Base-by-base conservation (phyloP, 2,113 vertebrate genomes). In the Climacteris rufus region DNA sequence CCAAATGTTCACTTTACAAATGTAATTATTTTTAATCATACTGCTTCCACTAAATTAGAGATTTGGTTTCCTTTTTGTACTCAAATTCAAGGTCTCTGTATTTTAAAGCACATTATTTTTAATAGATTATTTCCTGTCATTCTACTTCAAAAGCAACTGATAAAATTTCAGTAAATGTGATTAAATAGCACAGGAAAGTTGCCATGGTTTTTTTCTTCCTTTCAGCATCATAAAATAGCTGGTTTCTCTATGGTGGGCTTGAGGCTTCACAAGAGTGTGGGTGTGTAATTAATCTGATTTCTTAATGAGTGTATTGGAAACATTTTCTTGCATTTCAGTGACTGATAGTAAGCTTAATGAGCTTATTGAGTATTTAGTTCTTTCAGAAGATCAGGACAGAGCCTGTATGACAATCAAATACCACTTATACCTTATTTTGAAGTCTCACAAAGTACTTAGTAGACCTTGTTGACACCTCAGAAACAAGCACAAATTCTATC, bases 21-120 rank as follows among this genome's bases (percentile, higher is more conserved):
- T 83, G 77, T 87, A 96, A 96, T 92, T 96, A 95, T 96, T 97
- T 94, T 94, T 94, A 96, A 96, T 96, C 93, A 84, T 87, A 90
- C 79, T 76, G 39, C 90, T 96, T 97, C 92, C 90, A 94, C 92
- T 96, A 92, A 97, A 96, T 96, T 96, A 92, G 92, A 70, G 72
- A 93, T 93, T 86, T 64, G 25, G 57, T 61, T 90, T 85, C 53
- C 66, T 89, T 94, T 93, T 91, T 54, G n/a, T 37, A 75, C 57
- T 94, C 57, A 89, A 90, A 96, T 70, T 83, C 85, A 89, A 93
- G 79, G 69, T 39, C 37, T 93, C 84, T 84, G 40, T 90, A 60
- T 92, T 92, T 85, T 93, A 96, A 93, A 96, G 49, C 47, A 70
- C 40, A 25, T 90, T 89, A 22, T 71, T 78, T 95, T 94, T 94